Evolutionary conservation across 2,113 vertebrate species (phyloP), one percentile per base, ranked within the genome.

Genomic region (Xenus cinereus): DNA sequence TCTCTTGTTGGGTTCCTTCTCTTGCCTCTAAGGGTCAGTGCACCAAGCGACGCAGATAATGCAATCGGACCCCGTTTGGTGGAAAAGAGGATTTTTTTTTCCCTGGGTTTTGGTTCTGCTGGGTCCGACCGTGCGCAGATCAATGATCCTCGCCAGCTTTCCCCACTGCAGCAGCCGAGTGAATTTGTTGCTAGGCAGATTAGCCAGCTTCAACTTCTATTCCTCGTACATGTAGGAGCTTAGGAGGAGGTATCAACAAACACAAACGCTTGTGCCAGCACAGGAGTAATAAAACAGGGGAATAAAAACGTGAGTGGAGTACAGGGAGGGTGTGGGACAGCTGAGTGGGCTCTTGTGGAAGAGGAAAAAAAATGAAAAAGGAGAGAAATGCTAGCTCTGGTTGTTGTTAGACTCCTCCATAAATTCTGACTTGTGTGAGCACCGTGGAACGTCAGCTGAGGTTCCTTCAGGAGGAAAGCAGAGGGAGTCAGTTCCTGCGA

Each of bases 61-160:
- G 17, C 27, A 1, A 0, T 26, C n/a, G 3, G n/a, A 7, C 56
- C 11, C 63, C 7, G 1, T 2, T 0, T 17, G 45, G 51, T 22
- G 56, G 23, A 16, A 32, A 39, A 39, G 46, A 68, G 32, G 24
- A 10, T 10, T 54, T 54, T 54, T 54, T 7, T 15, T 63, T 27
- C 72, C 57, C 33, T 3, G 7, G 53, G 32, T 17, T 63, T 30
- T 12, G 5, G 3, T 14, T 6, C 4, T 30, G 51, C 81, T 48
- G 88, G 51, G 35, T 51, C 41, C 9, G 17, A 17, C 41, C 17
- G 24, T 16, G 63, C 37, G 32, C 5, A 46, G n/a, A 37, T 48
- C 16, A 1, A 2, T 9, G 62, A 76, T 51, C 85, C 66, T 2
- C 13, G 6, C 46, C 8, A 4, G 2, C 7, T 20, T 48, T 59